Conservation (phyloP, 2,888 invertebrate genomes). For the Oscheius sp. region DNA sequence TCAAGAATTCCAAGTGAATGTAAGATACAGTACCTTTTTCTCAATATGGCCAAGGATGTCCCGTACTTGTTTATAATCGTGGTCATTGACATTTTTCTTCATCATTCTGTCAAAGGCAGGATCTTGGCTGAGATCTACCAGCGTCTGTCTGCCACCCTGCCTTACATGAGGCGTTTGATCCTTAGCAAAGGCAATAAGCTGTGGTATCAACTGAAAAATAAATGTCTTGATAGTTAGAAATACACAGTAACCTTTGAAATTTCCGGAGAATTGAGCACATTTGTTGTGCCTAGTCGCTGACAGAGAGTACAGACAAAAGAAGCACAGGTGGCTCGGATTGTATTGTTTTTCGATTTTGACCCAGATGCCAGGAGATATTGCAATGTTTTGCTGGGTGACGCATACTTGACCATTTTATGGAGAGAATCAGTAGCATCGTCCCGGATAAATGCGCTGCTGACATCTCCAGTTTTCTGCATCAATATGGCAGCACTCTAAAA, state of each 20-base stretch:
- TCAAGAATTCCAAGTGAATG: not conserved
- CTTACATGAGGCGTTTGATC: constrained; percentile 57
- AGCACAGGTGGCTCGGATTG: constrained; percentile 87
- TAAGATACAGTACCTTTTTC: constrained; percentile 45
- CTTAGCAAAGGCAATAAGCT: constrained; percentile 47
- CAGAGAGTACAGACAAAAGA: constrained; percentile 79
- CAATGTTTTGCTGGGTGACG: constrained; percentile 78
- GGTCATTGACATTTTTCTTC: constrained; percentile 49
- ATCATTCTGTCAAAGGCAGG: constrained; percentile 53
- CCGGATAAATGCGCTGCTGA: constrained; percentile 91
- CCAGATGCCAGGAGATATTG: constrained; percentile 74
- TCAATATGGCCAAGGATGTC: constrained; percentile 52
- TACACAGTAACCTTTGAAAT: constrained; percentile 29
- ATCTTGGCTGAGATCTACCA: constrained; percentile 53
- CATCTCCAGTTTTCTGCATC: constrained; percentile 78
- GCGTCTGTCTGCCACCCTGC: constrained; percentile 48
- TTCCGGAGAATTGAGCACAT: constrained; percentile 66
- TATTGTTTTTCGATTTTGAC: constrained; percentile 84
- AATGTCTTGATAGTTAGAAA: not conserved
- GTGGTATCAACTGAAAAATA: constrained; percentile 40
- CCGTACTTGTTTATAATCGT: constrained; percentile 45
- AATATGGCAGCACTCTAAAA: constrained; percentile 46
- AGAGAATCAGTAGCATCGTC: constrained; percentile 88
- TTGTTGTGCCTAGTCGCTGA: constrained; percentile 83
- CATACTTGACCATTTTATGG: constrained; percentile 84